Evolutionary conservation across 2,797 vertebrate species (phyloP), one percentile per base, ranked within the genome.

Genomic region (Odontamblyopus lacepedii): DNA sequence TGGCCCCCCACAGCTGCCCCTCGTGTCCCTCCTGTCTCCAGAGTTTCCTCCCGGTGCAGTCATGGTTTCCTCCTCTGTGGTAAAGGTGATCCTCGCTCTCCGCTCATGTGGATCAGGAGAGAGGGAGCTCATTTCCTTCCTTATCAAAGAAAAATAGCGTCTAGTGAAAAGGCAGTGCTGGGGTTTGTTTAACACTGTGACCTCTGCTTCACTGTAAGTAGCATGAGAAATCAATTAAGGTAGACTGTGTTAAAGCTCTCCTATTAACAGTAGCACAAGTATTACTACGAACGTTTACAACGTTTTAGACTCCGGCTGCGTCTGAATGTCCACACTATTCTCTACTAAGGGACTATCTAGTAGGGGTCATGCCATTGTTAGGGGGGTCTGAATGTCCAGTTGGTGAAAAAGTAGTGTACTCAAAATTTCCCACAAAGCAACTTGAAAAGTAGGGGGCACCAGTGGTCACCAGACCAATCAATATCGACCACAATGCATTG

Each of bases 61-160:
- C 29, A 2, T 13, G 32, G 32, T 38, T 63, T 63, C 56, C 57
- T 63, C 78, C 76, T 82, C 41, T 29, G 11, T 4, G 85, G 78
- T 78, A 70, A 77, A 77, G 41, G 26, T 77, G 72, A 79, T 76
- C 76, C 67, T 74, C 70, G 8, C 35, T 35, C 44, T 48, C 44
- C 15, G 75, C 76, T 62, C 82, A 76, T 63, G 67, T 68, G 78
- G 78, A 84, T 86, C 81, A 78, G 57, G 70, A 71, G 69, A 53
- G 77, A 82, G 80, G 77, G 80, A 84, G 74, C 77, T 72, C 53
- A 83, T 88, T 90, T 88, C 83, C 85, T 88, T 74, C 60, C 69
- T 77, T 78, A 69, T 83, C 70, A 80, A n/a, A 51, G 74, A 85
- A 81, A 82, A 32, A 71, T 55, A 64, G 55, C 44, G 63, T 6